Percentiles rank a stretch among this genome's conserved stretches.
These are phyloP conservation scores for Zaprionus africanus DNA, from an alignment of 1,140 invertebrate species.

Conservation along the genomic window DNA sequence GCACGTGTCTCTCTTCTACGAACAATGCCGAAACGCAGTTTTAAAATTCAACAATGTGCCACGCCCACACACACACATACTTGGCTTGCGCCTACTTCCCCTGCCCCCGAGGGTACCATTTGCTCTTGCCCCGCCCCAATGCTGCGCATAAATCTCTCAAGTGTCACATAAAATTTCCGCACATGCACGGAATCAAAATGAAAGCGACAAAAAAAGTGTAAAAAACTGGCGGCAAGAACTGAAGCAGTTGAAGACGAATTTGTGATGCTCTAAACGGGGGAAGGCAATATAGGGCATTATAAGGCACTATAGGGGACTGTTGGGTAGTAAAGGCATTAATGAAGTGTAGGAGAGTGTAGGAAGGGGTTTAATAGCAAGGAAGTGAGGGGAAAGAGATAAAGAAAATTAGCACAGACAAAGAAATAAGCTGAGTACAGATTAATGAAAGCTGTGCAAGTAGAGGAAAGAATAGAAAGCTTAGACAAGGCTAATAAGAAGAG, in stretches of 20 bases:
- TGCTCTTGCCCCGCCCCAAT: background rate
- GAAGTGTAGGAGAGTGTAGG: too few species aligned
- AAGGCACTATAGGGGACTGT: too few species aligned
- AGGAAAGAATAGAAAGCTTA: too few species aligned
- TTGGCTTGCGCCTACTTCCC: constrained; percentile 34
- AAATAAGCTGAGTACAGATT: too few species aligned
- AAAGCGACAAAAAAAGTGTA: constrained; percentile 38
- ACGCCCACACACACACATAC: constrained; percentile 45
- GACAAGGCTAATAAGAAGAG: accelerated
- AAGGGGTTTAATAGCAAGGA: too few species aligned
- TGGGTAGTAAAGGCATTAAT: too few species aligned
- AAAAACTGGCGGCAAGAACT: constrained; percentile 8
- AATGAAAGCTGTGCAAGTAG: too few species aligned
- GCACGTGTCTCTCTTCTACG: constrained; percentile 16
- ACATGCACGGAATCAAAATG: constrained; percentile 81
- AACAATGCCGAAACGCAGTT: constrained; percentile 8
- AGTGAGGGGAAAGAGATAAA: background rate
- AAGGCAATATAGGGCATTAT: background rate
- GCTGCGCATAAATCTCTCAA: constrained; percentile 73
- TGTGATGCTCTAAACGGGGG: background rate
- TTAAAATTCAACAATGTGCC: constrained; percentile 23
- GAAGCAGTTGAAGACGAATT: background rate
- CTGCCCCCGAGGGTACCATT: background rate
- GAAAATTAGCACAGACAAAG: too few species aligned
- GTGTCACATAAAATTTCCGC: constrained; percentile 83